Base-by-base conservation (phyloP, 2,797 vertebrate genomes). In the Vespertilio murinus region DNA sequence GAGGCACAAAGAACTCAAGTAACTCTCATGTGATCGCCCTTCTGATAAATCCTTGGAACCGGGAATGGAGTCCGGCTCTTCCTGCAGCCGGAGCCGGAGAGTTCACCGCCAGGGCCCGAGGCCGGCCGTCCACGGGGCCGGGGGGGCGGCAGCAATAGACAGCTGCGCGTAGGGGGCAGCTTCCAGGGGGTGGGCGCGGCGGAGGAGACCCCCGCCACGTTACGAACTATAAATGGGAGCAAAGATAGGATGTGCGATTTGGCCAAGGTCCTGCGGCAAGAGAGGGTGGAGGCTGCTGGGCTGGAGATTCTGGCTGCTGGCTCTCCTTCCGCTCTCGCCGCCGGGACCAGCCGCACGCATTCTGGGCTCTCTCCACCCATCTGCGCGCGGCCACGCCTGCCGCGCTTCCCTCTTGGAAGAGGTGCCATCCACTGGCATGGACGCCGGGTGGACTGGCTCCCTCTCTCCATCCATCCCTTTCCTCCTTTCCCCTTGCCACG, bases 361-460 rank as follows among this genome's bases (percentile, higher is more conserved):
- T 94, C 95, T 96, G 95, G 97, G 96, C 96, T 61, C 94, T 96
- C 94, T 95, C 89, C 87, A 93, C 95, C 93, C 69, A 70, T 83
- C 94, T 94, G 91, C 75, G 91, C 75, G 45, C 56, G 95, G 95
- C 96, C 97, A 93, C 70, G 95, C 96, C 97, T 95, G 95, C 88
- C 64, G 90, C 95, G 17, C 74, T 86, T 97, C 94, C 95, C 91
- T 96, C 95, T 96, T 91, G 93, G 95, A 95, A 96, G 96, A 96
- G 95, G 90, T 95, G 94, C 81, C 85, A 91, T 91, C 95, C 95
- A 93, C 93, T 96, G 95, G 95, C 95, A 90, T 88, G 40, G 94
- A 45, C 97, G 96, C 95, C 14, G 87, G 94, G 95, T 96, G 96
- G 96, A 97, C 95, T 96, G 94, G 95, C 93, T 96, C 95, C 96